A percentile compares a stretch with the other conserved stretches of the same genome.
Conservation (phyloP, 2,113 vertebrate species). For the Mesoclemmys tuberculata region DNA sequence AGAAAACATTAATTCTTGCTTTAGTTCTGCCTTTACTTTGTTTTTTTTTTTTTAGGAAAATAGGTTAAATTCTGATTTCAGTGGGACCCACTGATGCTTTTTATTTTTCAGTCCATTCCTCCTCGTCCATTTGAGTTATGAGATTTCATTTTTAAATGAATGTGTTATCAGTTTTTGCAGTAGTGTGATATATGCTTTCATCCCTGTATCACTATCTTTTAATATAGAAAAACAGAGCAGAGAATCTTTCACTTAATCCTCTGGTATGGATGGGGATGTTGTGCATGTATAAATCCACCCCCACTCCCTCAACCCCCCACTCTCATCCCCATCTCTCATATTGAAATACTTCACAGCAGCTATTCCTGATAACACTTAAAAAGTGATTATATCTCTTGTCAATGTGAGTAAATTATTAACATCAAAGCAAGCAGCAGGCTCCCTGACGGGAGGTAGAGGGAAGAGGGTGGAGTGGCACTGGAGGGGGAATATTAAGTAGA, state of each 20-base stretch:
- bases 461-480: neutral
- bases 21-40: neutral
- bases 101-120: neutral
- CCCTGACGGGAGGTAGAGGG: neutral
- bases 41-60: neutral
- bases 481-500: neutral
- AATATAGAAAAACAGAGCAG: neutral
- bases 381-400: slow-evolving; percentile 67
- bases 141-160: slow-evolving; percentile 36
- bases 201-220: neutral
- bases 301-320: neutral
- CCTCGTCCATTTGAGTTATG: neutral
- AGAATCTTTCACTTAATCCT: slow-evolving; percentile 38
- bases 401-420: slow-evolving; percentile 72
- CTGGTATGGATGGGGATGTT: neutral
- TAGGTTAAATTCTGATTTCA: neutral
- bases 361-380: slow-evolving; percentile 63
- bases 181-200: neutral
- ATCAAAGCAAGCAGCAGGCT: slow-evolving; percentile 47
- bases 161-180: slow-evolving; percentile 13
- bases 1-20: neutral
- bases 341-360: slow-evolving; percentile 53
- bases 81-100: neutral
- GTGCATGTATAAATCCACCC: neutral
- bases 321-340: neutral